Conservation (phyloP, 2,797 vertebrate species). For the Denticeps clupeoides region DNA sequence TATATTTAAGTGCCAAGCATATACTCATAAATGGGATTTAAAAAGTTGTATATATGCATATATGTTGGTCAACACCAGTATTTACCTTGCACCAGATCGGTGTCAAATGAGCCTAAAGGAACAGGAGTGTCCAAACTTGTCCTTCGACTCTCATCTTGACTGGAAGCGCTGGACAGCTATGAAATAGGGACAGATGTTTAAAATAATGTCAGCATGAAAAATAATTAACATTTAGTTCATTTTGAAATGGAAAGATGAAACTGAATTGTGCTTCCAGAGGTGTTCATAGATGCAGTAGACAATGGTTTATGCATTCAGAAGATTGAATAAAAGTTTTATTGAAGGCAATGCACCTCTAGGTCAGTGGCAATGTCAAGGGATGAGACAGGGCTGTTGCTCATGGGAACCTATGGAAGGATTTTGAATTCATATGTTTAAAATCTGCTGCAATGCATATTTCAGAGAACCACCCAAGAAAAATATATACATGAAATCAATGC, state of each 20-base stretch:
- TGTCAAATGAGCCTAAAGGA: not conserved
- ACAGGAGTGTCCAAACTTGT: conserved; percentile 11
- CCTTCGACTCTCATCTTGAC: conserved; percentile 40
- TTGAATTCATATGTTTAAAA: too few species aligned
- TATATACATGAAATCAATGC: not conserved
- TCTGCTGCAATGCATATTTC: not conserved
- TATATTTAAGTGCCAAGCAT: not conserved
- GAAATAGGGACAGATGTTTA: not conserved
- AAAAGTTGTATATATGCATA: not conserved
- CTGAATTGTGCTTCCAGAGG: too few species aligned
- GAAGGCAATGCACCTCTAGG: too few species aligned
- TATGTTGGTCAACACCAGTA: not conserved
- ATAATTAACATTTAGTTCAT: not conserved
- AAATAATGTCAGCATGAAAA: not conserved
- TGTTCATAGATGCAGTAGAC: too few species aligned
- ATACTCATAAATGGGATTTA: too few species aligned
- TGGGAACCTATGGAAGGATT: too few species aligned
- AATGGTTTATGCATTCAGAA: too few species aligned
- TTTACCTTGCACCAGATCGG: conserved; percentile 8
- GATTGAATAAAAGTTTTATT: too few species aligned
- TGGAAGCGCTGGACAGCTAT: conserved; percentile 51
- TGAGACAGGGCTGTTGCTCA: not conserved
- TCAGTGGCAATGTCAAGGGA: not conserved
- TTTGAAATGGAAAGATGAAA: too few species aligned
- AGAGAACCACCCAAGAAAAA: not conserved